Conservation (phyloP, 2,113 vertebrate genomes). For the Cairina moschata region DNA sequence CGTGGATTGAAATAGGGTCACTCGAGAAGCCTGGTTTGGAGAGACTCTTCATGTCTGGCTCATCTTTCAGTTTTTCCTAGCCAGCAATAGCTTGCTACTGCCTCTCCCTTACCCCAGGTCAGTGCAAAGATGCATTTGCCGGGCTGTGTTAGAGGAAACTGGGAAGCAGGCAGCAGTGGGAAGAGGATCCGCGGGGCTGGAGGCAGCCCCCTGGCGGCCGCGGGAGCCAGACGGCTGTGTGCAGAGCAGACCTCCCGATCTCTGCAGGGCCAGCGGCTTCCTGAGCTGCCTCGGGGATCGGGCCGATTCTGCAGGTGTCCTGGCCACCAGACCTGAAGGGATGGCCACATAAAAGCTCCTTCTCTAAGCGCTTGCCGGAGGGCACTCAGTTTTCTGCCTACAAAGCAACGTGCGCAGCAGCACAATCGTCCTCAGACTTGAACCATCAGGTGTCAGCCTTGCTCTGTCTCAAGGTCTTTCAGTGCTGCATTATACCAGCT, state of each 20-base stretch:
- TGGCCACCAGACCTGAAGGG: neutral
- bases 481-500: neutral
- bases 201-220: slow-evolving; percentile 25
- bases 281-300: neutral
- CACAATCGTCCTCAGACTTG: accelerated
- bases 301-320: neutral
- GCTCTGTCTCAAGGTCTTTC: neutral
- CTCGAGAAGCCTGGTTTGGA: neutral
- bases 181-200: neutral
- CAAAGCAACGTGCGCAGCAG: neutral
- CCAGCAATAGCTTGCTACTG: accelerated
- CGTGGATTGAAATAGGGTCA: neutral
- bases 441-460: slow-evolving; percentile 3
- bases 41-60: neutral
- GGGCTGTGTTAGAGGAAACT: neutral
- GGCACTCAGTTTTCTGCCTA: neutral
- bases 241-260: accelerated
- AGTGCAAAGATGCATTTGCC: neutral
- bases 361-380: neutral
- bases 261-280: accelerated
- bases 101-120: neutral
- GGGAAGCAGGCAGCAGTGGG: accelerated
- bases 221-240: neutral
- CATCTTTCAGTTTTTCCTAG: neutral
- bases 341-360: neutral